These are phyloP conservation scores for Eretmocerus hayati DNA, from an alignment of 2,888 invertebrate genomes.

Conservation along the genomic window DNA sequence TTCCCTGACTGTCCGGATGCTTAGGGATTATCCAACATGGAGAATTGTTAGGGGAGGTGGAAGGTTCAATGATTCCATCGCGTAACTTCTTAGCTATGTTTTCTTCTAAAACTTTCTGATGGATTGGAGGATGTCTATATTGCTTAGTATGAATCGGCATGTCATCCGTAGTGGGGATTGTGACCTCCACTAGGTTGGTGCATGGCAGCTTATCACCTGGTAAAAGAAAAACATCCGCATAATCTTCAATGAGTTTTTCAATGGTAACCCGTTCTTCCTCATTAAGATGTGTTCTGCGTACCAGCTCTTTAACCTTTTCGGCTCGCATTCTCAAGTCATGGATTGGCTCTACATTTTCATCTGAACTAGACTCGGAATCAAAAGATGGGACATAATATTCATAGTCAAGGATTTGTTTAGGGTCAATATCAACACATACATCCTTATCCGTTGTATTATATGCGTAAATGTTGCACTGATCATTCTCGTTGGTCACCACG, in stretches of 20 bases:
- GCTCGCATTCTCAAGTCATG: background rate
- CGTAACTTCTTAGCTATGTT: conserved; percentile 7
- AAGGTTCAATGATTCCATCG: background rate
- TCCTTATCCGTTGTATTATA: background rate
- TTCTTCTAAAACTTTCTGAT: conserved; percentile 3
- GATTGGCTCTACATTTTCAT: too few species aligned
- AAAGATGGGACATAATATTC: background rate
- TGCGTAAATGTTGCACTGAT: background rate
- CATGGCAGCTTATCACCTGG: conserved; percentile 7
- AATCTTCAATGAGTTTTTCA: background rate
- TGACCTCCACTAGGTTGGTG: conserved; percentile 8
- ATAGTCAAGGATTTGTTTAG: background rate
- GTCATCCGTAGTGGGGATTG: too few species aligned
- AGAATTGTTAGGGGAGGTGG: conserved; percentile 1
- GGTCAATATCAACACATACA: background rate
- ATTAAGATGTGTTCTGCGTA: background rate
- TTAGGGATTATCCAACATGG: conserved; percentile 7
- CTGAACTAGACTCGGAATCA: too few species aligned
- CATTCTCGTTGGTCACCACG: background rate
- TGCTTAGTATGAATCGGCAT: too few species aligned
- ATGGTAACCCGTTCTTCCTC: background rate
- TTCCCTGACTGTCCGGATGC: conserved; percentile 1
- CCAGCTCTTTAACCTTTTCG: background rate
- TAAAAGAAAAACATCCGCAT: conserved; percentile 2
- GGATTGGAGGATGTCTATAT: conserved; percentile 9